These are phyloP conservation scores for Rousettus madagascariensis DNA, from an alignment of 2,797 vertebrate species.

Conservation along the genomic window DNA sequence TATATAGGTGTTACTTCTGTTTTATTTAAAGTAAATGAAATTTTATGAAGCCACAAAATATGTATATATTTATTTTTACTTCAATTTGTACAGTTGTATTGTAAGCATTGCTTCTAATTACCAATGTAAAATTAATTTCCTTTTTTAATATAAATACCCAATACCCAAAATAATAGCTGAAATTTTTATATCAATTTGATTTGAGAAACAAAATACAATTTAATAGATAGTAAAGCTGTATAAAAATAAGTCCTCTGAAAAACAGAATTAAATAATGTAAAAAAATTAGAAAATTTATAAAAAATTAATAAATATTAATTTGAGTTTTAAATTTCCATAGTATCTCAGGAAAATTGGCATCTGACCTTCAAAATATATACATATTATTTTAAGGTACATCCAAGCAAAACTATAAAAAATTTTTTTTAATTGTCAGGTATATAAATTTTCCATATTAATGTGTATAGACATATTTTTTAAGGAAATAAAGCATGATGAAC, in stretches of 20 bases:
- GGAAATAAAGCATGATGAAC: neutral
- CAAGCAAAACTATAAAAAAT: neutral
- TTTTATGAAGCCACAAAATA: slow-evolving; percentile 68
- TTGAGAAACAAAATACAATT: neutral
- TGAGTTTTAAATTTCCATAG: neutral
- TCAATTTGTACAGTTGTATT: slow-evolving; percentile 78
- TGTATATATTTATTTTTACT: slow-evolving; percentile 78
- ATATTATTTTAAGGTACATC: neutral
- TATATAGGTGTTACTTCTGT: slow-evolving; percentile 80
- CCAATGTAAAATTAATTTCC: slow-evolving; percentile 76
- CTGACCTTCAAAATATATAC: neutral
- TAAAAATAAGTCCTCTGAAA: neutral
- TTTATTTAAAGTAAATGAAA: slow-evolving; percentile 81
- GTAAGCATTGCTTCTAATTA: slow-evolving; percentile 72
- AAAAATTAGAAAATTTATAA: neutral
- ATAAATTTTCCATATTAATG: neutral
- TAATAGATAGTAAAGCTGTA: neutral
- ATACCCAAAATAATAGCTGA: slow-evolving; percentile 62
- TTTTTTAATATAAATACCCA: slow-evolving; percentile 79
- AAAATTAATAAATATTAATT: neutral
- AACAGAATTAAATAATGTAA: neutral
- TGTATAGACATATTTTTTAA: neutral
- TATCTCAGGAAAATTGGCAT: neutral
- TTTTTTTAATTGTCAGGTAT: neutral
- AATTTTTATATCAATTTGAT: slow-evolving; percentile 64